phyloP scores from a whole-genome alignment of 2,113 vertebrate genomes.

The Calonectris borealis region DNA sequence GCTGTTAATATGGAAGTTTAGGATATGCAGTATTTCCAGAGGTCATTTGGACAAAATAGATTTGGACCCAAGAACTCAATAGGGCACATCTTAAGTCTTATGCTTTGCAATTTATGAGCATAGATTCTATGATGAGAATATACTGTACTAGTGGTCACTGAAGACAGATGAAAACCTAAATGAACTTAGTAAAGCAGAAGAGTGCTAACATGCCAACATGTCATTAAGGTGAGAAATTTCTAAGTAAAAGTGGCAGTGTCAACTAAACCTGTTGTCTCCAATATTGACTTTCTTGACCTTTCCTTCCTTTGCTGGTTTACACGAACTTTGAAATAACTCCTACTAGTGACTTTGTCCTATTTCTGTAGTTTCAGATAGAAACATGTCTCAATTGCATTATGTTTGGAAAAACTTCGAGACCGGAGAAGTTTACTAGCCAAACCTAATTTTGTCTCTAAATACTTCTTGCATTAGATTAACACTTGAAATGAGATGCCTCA shows the following conservation, averaged over 20 bases:
- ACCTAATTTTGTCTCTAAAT: neutral
- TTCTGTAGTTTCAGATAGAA: neutral
- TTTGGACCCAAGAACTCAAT: neutral
- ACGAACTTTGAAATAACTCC: neutral
- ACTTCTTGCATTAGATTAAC: neutral
- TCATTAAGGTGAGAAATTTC: neutral
- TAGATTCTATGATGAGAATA: neutral
- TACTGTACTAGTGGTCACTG: neutral
- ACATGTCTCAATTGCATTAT: neutral
- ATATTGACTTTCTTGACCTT: neutral
- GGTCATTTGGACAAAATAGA: neutral
- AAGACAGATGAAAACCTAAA: neutral
- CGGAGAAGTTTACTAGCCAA: neutral
- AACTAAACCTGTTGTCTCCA: neutral
- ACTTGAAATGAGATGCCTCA: neutral
- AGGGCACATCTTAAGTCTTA: rapidly evolving
- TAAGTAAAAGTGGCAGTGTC: neutral
- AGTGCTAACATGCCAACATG: neutral
- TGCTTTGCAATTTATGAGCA: neutral
- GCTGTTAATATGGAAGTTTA: neutral
- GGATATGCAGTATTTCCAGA: neutral
- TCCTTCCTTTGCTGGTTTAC: neutral
- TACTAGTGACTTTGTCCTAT: neutral
- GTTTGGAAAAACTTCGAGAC: neutral
- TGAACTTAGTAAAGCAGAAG: neutral